Evolutionary conservation across 2,797 vertebrate genomes (phyloP).

Genomic region (Acanthurus tractus): DNA sequence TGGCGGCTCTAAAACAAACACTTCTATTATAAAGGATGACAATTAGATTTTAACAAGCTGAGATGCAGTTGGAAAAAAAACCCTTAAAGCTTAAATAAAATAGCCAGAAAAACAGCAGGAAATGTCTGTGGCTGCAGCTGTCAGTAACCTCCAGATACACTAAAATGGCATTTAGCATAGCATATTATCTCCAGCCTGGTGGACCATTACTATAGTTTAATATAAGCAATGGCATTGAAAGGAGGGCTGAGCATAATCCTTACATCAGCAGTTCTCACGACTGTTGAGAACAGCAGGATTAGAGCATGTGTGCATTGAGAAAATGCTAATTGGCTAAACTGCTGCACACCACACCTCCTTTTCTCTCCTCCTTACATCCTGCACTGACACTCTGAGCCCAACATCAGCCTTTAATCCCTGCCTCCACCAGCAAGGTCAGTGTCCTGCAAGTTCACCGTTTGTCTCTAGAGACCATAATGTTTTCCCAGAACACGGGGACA

Average conservation of each 20-base stretch:
- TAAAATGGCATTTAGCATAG: constrained; percentile 37
- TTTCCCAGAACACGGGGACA: too few species aligned
- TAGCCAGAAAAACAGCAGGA: constrained; percentile 40
- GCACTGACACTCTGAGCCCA: constrained; percentile 43
- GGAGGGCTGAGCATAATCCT: constrained; percentile 43
- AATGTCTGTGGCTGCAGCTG: constrained; percentile 29
- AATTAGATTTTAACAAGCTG: constrained; percentile 68
- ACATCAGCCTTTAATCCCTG: constrained; percentile 54
- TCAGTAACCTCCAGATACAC: constrained; percentile 37
- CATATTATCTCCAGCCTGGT: constrained; percentile 41
- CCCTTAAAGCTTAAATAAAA: constrained; percentile 49
- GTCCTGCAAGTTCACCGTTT: constrained; percentile 40
- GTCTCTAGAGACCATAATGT: constrained; percentile 32
- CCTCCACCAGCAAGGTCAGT: constrained; percentile 57
- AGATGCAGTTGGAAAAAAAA: constrained; percentile 66
- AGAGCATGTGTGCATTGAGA: constrained; percentile 51
- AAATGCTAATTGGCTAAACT: constrained; percentile 63
- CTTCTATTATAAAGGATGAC: constrained; percentile 32
- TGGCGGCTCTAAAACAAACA: constrained; percentile 29
- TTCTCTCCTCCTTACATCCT: constrained; percentile 38
- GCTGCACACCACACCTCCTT: constrained; percentile 33
- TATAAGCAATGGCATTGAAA: constrained; percentile 47
- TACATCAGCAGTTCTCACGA: constrained; percentile 66
- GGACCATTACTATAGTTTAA: constrained; percentile 47
- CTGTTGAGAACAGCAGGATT: constrained; percentile 65